Base-by-base conservation (phyloP, 2,113 vertebrate species). In the Blennius ocellaris region DNA sequence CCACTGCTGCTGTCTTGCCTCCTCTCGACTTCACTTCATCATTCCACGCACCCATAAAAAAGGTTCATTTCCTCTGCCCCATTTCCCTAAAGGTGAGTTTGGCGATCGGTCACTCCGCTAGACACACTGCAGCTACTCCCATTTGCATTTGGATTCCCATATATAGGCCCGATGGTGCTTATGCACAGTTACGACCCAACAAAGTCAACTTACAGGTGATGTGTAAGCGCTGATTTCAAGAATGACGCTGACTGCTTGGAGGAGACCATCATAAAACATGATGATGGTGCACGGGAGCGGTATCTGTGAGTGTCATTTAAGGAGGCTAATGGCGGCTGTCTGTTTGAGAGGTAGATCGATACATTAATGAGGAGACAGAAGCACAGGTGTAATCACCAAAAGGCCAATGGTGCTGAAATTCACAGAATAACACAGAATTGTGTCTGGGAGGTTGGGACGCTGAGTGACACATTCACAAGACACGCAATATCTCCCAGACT, bases 261-360 rank as follows among this genome's bases (percentile, higher is more conserved):
- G 8, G 15, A 69, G 37, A 6, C 61, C 1, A 5, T 15, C 12
- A n/a, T 70, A 73, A 76, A 88, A 83, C 69, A 43, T 77, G 88
- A 87, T 77, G 85, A 87, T 73, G 60, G 65, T 70, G 77, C 77
- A 73, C 5, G 21, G 66, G 62, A 6, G 30, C 49, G 52, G 60
- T 54, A 53, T 60, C 81, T 7, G 63, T 81, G 78, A 85, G 78
- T 81, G 80, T 76, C 84, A 85, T 80, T 79, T 66, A 66, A 62
- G 61, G 61, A 71, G 64, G 64, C 74, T 74, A 76, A 83, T 74
- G 56, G 68, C 45, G 11, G 52, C 78, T 80, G 81, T 78, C 86
- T 80, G 63, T 67, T 76, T 68, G 78, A 82, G 55, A 83, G 76
- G 68, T 48, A 21, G 85, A 90, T 92, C 88, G 36, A 92, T 92